Evolutionary conservation across 2,888 invertebrate species (phyloP).

Genomic region (Drosophila parthenogenetica): DNA sequence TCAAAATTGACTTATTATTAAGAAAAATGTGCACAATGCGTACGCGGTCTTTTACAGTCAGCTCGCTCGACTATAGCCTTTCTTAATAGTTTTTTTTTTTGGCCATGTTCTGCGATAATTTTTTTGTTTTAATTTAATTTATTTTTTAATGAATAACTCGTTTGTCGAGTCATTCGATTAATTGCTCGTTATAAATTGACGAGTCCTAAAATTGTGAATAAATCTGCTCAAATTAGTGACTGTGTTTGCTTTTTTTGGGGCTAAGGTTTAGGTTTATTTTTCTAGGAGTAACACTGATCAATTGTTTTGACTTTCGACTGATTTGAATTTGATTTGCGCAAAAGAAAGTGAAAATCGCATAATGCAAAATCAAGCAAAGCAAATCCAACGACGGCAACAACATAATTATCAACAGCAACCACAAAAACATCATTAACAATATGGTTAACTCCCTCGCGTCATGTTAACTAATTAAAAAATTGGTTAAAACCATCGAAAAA

Average conservation of each 20-base stretch:
- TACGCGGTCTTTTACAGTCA: too few relatives aligned
- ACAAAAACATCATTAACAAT: slow-evolving; percentile 26
- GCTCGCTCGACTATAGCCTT: too few relatives aligned
- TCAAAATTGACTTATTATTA: too few relatives aligned
- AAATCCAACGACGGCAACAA: slow-evolving; percentile 22
- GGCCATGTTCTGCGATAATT: slow-evolving; percentile 6
- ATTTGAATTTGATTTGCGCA: slow-evolving; percentile 41
- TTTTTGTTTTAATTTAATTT: too few relatives aligned
- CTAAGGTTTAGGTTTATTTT: not conserved
- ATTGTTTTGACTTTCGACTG: slow-evolving; percentile 48
- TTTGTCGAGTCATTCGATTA: slow-evolving; percentile 9
- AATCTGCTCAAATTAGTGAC: not conserved
- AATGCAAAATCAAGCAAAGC: slow-evolving; percentile 8
- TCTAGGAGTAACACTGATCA: slow-evolving; percentile 7
- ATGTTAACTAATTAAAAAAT: slow-evolving; percentile 56
- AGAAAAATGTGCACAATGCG: too few relatives aligned
- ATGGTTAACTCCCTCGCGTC: slow-evolving; percentile 41
- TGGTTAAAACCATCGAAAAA: slow-evolving; percentile 21
- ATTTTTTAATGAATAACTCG: slow-evolving; percentile 7
- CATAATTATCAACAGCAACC: slow-evolving; percentile 18
- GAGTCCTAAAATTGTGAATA: slow-evolving; percentile 1
- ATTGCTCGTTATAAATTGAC: slow-evolving; percentile 12
- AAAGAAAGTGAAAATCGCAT: slow-evolving; percentile 47
- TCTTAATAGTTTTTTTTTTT: not conserved
- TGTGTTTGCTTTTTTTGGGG: not conserved